Conservation (phyloP, 2,113 vertebrate species). For the Sapajus apella region DNA sequence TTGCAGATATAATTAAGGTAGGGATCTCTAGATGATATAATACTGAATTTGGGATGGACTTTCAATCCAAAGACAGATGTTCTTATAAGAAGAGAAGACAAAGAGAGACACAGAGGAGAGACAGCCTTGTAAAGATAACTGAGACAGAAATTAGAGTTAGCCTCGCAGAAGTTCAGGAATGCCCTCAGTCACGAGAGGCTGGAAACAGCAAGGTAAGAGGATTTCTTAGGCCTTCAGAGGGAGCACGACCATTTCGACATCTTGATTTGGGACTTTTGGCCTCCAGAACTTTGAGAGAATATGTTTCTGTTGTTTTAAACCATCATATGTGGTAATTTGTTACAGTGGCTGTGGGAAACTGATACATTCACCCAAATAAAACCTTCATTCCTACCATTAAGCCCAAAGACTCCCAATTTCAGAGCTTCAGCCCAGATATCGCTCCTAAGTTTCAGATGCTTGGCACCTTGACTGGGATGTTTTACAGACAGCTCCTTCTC, state of each 20-base stretch:
- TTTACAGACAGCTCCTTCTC: neutral
- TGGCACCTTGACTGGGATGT: neutral
- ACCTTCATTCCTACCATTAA: neutral
- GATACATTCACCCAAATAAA: neutral
- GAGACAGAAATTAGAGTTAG: neutral
- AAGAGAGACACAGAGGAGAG: neutral
- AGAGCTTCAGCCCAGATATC: neutral
- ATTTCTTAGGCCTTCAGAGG: neutral
- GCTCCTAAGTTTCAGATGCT: neutral
- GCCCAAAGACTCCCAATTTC: neutral
- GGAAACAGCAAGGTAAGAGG: neutral
- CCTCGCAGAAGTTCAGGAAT: neutral
- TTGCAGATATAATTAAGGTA: neutral
- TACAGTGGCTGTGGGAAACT: neutral
- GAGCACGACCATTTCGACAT: neutral
- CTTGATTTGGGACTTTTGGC: neutral
- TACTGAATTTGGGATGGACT: neutral
- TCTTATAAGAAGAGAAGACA: neutral
- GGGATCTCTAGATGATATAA: neutral
- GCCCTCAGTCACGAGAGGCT: neutral
- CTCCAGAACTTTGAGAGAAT: neutral
- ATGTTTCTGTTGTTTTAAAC: neutral
- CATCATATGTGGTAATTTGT: neutral
- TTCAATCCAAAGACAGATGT: neutral
- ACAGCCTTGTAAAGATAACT: fast-evolving